Conservation (phyloP, 1,140 invertebrate genomes). For the Lucilia cuprina region DNA sequence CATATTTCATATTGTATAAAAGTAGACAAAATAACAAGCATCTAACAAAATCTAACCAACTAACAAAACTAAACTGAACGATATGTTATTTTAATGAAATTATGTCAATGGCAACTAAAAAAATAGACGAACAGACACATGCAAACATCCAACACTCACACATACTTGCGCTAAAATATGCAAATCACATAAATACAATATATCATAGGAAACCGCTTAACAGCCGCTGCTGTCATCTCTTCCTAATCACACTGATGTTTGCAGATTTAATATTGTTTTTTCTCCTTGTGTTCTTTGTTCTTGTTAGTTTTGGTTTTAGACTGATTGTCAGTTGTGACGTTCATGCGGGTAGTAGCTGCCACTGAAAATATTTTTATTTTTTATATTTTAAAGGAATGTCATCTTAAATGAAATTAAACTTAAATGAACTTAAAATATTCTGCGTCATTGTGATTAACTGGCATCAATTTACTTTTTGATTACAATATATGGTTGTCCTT, state of each 20-base stretch:
- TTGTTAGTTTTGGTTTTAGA: not conserved
- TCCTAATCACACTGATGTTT: slow-evolving; percentile 26
- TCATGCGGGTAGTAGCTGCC: not conserved
- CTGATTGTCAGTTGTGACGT: not conserved
- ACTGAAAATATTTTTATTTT: not conserved
- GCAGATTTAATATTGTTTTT: slow-evolving; percentile 27
- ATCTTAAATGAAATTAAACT: too few species aligned
- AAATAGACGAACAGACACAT: not conserved
- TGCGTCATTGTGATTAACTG: too few species aligned
- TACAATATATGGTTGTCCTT: too few species aligned
- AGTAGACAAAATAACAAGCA: too few species aligned
- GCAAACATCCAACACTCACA: not conserved
- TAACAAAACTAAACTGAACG: not conserved
- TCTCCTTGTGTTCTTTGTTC: not conserved
- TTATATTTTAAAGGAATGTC: too few species aligned
- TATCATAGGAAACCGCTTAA: slow-evolving; percentile 19
- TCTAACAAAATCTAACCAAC: too few species aligned
- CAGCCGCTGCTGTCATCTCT: slow-evolving; percentile 13
- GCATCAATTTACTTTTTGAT: too few species aligned
- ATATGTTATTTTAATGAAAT: slow-evolving; percentile 26
- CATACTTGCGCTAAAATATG: not conserved
- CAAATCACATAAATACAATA: not conserved
- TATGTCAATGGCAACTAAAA: slow-evolving; percentile 21
- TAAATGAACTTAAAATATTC: too few species aligned
- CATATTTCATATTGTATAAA: too few species aligned